Percentiles rank a stretch among this genome's conserved stretches.
phyloP scores from a whole-genome alignment of 2,888 invertebrate genomes.

The Magallana nippona region DNA sequence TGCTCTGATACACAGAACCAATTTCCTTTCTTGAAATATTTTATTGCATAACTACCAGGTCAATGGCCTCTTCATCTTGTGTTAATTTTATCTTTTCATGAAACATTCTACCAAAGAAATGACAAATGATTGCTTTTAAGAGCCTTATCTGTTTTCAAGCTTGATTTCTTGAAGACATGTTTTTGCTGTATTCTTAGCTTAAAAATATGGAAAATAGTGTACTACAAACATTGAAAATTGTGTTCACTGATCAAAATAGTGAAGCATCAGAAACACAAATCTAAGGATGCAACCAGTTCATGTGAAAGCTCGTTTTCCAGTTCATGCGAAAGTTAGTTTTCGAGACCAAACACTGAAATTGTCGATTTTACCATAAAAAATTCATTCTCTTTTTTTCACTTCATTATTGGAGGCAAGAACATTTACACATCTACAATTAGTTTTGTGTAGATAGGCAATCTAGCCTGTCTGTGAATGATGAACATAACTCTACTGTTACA shows the following conservation, averaged over 20 bases:
- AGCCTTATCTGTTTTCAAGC: not conserved
- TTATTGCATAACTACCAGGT: not conserved
- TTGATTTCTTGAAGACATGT: not conserved
- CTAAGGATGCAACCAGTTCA: too few species aligned
- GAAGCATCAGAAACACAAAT: too few species aligned
- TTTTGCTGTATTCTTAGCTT: too few species aligned
- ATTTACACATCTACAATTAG: not conserved
- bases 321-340: too few species aligned
- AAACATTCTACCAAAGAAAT: not conserved
- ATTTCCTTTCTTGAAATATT: not conserved
- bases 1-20: not conserved
- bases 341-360: not conserved
- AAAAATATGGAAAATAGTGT: too few species aligned
- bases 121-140: constrained; percentile 23
- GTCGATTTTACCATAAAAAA: not conserved
- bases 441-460: not conserved
- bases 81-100: not conserved
- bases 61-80: not conserved
- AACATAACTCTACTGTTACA: not conserved
- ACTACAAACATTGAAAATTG: too few species aligned
- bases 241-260: too few species aligned
- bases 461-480: not conserved
- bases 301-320: too few species aligned
- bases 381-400: not conserved
- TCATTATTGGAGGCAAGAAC: not conserved